These are phyloP conservation scores for Rhimphoctona megacephalus DNA, from an alignment of 2,888 invertebrate species.

Conservation along the genomic window DNA sequence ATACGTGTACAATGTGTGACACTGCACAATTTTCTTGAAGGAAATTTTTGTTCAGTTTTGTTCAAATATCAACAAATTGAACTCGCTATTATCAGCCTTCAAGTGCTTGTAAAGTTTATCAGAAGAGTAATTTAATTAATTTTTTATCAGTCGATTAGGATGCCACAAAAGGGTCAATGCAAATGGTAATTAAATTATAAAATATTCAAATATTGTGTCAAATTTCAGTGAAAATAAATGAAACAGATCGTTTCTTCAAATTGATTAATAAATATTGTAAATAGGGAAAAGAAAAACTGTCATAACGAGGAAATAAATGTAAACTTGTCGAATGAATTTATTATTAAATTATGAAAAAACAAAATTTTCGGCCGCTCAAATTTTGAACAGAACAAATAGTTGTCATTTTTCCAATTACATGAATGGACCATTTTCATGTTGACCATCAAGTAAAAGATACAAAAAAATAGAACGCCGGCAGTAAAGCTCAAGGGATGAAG, in stretches of 20 bases:
- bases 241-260: not conserved
- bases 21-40: not conserved
- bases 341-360: not conserved
- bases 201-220: too few species aligned
- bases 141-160: too few species aligned
- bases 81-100: too few species aligned
- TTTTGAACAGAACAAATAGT: not conserved
- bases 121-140: too few species aligned
- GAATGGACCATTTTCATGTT: not conserved
- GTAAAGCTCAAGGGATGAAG: constrained; percentile 21
- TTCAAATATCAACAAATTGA: not conserved
- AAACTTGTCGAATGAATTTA: not conserved
- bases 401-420: not conserved
- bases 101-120: too few species aligned
- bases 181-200: too few species aligned
- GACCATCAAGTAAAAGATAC: not conserved
- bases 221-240: too few species aligned
- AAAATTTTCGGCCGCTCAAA: not conserved
- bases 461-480: not conserved
- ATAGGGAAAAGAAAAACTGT: not conserved
- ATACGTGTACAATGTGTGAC: not conserved
- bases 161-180: too few species aligned
- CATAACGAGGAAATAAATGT: not conserved
- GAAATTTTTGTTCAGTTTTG: not conserved
- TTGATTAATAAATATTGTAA: not conserved